These are phyloP conservation scores for Cetonia aurata DNA, from an alignment of 2,888 invertebrate species.

Conservation along the genomic window DNA sequence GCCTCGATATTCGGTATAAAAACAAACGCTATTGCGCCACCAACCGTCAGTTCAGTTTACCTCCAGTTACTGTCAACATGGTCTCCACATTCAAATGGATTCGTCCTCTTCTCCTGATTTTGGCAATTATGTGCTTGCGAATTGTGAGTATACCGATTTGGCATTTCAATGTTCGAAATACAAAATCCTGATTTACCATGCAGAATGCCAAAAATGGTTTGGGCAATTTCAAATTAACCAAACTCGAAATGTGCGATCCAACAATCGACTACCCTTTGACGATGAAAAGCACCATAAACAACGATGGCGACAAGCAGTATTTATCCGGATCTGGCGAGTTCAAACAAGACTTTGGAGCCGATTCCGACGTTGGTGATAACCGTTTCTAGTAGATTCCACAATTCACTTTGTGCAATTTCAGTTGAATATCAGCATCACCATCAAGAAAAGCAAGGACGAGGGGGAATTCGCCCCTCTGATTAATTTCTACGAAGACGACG, in stretches of 20 bases:
- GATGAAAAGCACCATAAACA: constrained; percentile 13
- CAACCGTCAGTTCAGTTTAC: too few relatives aligned
- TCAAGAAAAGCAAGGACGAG: constrained; percentile 39
- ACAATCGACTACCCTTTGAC: constrained; percentile 32
- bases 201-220: constrained; percentile 29
- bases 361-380: constrained; percentile 36
- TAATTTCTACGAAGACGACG: constrained; percentile 38
- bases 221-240: constrained; percentile 40
- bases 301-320: constrained; percentile 29
- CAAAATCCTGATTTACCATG: neutral
- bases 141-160: too few relatives aligned
- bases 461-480: constrained; percentile 29
- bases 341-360: constrained; percentile 37
- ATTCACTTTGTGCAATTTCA: neutral
- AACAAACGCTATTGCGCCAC: too few relatives aligned
- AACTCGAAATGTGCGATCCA: constrained; percentile 41
- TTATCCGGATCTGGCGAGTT: constrained; percentile 29
- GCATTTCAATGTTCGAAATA: neutral
- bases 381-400: neutral
- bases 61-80: too few relatives aligned
- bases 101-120: too few relatives aligned
- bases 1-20: too few relatives aligned
- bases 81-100: too few relatives aligned
- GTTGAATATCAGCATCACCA: constrained; percentile 34
- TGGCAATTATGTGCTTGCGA: too few relatives aligned